Evolutionary conservation across 2,113 vertebrate genomes (phyloP), one percentile per base, ranked within the genome.

Genomic region (Myiozetetes cayanensis): DNA sequence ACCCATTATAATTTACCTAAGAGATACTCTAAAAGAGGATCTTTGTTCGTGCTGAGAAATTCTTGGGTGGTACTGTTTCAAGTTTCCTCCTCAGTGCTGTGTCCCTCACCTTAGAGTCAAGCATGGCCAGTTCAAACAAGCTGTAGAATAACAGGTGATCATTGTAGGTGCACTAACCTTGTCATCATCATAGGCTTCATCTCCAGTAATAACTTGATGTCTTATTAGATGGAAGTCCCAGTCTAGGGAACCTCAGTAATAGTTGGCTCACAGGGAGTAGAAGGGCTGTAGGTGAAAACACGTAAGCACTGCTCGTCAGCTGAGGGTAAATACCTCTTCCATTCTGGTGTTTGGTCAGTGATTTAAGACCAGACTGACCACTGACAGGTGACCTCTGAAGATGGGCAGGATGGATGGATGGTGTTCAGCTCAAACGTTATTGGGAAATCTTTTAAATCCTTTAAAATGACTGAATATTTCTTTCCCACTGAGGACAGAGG

Each of bases 21-120:
- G 71, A 90, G 89, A 72, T 75, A 47, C 50, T 95, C 92, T 90
- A 67, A 82, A 55, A 43, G 24, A 9, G 8, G 28, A 52, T 52
- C 50, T 52, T 95, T 90, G 67, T 68, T 56, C 82, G 74, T 43
- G n/a, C 80, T 90, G 91, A 87, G n/a, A 91, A 93, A 85, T 76
- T 93, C 59, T 80, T 94, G 47, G 58, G 59, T 90, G 41, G 83
- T 79, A 19, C 10, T 14, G 12, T 66, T 95, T 44, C 15, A 41
- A 44, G n/a, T 85, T 93, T 76, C 20, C 20, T 72, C 18, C 6
- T 89, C 62, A 91, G 4, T 74, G 9, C 10, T 31, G 8, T 75
- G n/a, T 72, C 24, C 35, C 19, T 71, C 84, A 61, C 35, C 12
- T 82, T 74, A 37, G 31, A 90, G 61, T 86, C 39, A 77, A 49